Base-by-base conservation (phyloP, 2,113 vertebrate genomes). In the Zosterops japonicus region DNA sequence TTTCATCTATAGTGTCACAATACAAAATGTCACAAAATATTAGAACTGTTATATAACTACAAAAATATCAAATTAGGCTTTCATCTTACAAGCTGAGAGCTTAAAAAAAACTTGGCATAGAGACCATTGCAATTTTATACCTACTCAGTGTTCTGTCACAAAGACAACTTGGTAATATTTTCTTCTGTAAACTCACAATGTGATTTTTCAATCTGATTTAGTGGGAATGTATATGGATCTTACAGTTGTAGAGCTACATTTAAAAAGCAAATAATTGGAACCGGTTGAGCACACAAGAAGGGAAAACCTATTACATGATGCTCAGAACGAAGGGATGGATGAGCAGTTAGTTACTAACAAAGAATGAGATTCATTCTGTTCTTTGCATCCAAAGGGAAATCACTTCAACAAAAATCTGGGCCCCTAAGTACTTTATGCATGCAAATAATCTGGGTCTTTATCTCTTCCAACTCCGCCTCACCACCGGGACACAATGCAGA, bases 1-100 rank as follows among this genome's bases (percentile, higher is more conserved):
- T 98, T 97, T 97, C 97, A 98, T 98, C 97, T 97, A 98, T 98
- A 97, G 97, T 98, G 98, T 98, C 98, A 98, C 97, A 98, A 98
- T 98, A 98, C 98, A 98, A 98, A 98, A 98, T 98, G 97, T 98
- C 98, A 98, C 97, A 97, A 98, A 98, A 98, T 98, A 98, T 98
- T 98, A 98, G 97, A 97, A 98, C 98, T 97, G 98, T 97, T 98
- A 97, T 80, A 96, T 97, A 97, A 97, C 97, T 97, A 98, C 95
- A 97, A 96, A 97, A 98, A 97, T 97, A 98, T 95, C 96, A 67
- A 95, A 97, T 97, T 97, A 97, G 93, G 83, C 96, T 97, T 97
- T 97, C 96, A 96, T 97, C 71, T 96, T 97, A 95, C 95, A 96
- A 95, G 91, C 93, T 61, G 61, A 94, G 91, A 87, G 78, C 84